Conservation (phyloP, 2,888 invertebrate genomes). For the Pomacea canaliculata region DNA sequence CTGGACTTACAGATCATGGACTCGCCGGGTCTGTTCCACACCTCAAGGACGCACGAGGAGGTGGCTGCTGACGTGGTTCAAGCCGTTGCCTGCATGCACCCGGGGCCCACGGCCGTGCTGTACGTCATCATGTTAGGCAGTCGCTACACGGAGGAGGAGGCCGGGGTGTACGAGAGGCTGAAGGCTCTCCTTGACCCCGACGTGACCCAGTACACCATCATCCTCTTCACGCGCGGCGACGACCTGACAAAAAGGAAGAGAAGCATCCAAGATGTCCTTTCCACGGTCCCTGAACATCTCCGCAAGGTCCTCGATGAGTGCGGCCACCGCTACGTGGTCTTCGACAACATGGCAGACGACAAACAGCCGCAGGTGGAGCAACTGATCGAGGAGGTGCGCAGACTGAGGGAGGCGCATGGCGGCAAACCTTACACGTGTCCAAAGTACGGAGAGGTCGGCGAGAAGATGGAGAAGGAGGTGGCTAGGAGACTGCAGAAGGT, state of each 20-base stretch:
- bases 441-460: constrained; percentile 17
- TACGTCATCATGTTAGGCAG: constrained; percentile 19
- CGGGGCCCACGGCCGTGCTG: constrained; percentile 14
- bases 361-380: constrained; percentile 22
- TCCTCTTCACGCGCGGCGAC: constrained; percentile 17
- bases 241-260: neutral
- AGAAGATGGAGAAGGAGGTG: constrained; percentile 36
- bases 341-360: constrained; percentile 29
- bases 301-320: constrained; percentile 13
- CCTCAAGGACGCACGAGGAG: constrained; percentile 12
- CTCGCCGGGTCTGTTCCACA: constrained; percentile 13
- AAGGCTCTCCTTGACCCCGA: constrained; percentile 12
- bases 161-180: constrained; percentile 5
- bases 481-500: constrained; percentile 37
- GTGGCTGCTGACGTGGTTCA: constrained; percentile 8
- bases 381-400: constrained; percentile 26
- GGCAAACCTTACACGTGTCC: constrained; percentile 30
- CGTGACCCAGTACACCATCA: constrained; percentile 4
- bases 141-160: constrained; percentile 16
- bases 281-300: neutral
- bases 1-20: constrained; percentile 4
- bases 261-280: neutral
- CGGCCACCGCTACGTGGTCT: constrained; percentile 24
- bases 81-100: constrained; percentile 23
- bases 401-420: constrained; percentile 20